Conservation (phyloP, 2,888 invertebrate species). For the Rhynchonema sp. region DNA sequence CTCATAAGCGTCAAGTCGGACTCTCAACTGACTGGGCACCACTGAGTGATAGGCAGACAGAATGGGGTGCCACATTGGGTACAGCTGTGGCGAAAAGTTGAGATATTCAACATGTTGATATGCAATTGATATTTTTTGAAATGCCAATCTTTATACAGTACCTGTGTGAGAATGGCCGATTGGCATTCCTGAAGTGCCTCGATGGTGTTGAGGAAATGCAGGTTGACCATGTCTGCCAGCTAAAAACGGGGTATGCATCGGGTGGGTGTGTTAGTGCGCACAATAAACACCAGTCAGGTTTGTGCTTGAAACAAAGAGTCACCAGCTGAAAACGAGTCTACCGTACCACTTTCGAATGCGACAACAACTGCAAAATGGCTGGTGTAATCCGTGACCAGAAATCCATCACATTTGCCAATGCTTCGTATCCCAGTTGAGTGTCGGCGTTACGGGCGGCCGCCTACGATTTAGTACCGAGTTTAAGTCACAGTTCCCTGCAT, state of each 20-base stretch:
- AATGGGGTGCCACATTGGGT: slow-evolving; percentile 90
- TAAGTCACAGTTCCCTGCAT: slow-evolving; percentile 33
- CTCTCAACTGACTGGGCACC: slow-evolving; percentile 34
- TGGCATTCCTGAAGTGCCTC: slow-evolving; percentile 86
- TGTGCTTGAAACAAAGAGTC: too few relatives aligned
- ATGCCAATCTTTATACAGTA: slow-evolving; percentile 28
- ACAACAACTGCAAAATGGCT: slow-evolving; percentile 70
- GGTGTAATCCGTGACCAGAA: slow-evolving; percentile 98
- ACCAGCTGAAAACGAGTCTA: background rate
- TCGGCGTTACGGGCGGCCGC: background rate
- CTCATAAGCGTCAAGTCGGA: slow-evolving; percentile 54
- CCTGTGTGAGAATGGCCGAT: slow-evolving; percentile 69
- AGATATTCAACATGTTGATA: slow-evolving; percentile 9
- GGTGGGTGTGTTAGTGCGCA: too few relatives aligned
- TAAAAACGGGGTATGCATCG: too few relatives aligned
- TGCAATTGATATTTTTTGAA: background rate
- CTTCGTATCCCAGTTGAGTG: slow-evolving; percentile 4
- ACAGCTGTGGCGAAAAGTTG: slow-evolving; percentile 29
- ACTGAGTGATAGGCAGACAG: slow-evolving; percentile 70
- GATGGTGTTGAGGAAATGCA: slow-evolving; percentile 79
- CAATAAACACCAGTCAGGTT: too few relatives aligned
- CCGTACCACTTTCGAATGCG: slow-evolving; percentile 68
- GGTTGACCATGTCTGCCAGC: slow-evolving; percentile 90
- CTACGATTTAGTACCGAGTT: slow-evolving; percentile 11
- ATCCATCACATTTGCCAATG: slow-evolving; percentile 52